A percentile compares a stretch with the other conserved stretches of the same genome.
These are phyloP conservation scores for Porites cylindrica DNA, from an alignment of 92 coral and sea anemone species.

Conservation along the genomic window DNA sequence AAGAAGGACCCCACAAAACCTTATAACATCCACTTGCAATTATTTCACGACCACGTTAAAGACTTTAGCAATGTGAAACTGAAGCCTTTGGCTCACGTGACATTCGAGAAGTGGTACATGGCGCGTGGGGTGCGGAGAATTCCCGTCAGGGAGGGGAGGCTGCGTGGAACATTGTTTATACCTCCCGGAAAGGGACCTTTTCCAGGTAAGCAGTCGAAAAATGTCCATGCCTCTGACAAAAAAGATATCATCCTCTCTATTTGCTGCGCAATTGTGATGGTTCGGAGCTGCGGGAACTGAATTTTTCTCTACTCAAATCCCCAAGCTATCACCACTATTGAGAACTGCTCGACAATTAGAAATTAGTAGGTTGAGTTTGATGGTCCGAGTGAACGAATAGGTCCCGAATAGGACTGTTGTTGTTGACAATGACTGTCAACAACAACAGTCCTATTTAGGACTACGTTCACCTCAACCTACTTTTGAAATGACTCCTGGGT, in stretches of 20 bases:
- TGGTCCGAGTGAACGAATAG: no score
- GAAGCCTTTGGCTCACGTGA: slow-evolving; percentile 5
- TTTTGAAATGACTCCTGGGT: no score
- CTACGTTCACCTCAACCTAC: no score
- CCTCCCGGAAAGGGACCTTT: slow-evolving; percentile 66
- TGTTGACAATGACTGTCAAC: no score
- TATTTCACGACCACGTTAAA: slow-evolving; percentile 45
- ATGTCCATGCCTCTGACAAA: not conserved
- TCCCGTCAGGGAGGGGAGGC: slow-evolving; percentile 56
- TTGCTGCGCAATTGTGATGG: not conserved
- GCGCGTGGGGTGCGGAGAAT: slow-evolving; percentile 48
- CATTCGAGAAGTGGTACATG: slow-evolving; percentile 65
- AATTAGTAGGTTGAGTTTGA: no score
- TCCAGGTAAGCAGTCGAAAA: slow-evolving; percentile 19
- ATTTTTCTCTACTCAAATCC: no score
- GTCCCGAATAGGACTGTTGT: no score
- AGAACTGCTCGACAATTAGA: no score
- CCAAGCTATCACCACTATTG: no score
- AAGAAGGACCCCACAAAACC: slow-evolving; percentile 63
- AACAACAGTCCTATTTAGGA: no score
- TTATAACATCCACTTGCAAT: slow-evolving; percentile 27
- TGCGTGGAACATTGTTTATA: slow-evolving; percentile 57
- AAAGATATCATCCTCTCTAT: not conserved
- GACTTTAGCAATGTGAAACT: not conserved
- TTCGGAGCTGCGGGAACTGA: not conserved